Percentiles rank a stretch among this genome's conserved stretches.
Conservation (phyloP, 2,113 vertebrate species). For the Lethenteron reissneri region DNA sequence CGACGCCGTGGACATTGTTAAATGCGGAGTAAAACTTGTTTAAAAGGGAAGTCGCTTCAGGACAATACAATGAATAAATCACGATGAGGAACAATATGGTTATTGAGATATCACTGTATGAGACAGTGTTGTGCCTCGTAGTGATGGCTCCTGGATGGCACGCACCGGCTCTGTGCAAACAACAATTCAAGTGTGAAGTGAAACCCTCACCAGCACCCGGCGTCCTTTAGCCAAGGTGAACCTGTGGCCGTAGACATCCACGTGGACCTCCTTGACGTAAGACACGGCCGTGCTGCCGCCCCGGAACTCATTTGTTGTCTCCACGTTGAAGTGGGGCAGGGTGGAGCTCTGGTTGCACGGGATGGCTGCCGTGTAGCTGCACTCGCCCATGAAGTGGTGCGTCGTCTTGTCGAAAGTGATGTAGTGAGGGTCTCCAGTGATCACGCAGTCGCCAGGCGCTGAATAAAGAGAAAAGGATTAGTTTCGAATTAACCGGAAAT, state of each 20-base stretch:
- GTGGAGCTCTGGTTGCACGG: slow-evolving; percentile 27
- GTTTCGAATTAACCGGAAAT: not conserved
- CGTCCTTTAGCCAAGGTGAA: slow-evolving; percentile 43
- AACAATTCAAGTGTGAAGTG: too few relatives aligned
- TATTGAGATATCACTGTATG: too few relatives aligned
- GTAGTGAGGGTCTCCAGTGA: slow-evolving; percentile 59
- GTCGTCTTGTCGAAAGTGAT: slow-evolving; percentile 54
- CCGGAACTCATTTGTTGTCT: slow-evolving; percentile 48
- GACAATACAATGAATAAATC: too few relatives aligned
- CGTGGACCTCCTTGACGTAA: slow-evolving; percentile 39
- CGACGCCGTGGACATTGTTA: too few relatives aligned
- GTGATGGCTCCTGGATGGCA: too few relatives aligned
- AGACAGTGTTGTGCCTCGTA: too few relatives aligned
- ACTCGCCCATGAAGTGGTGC: slow-evolving; percentile 64
- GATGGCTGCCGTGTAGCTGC: slow-evolving; percentile 53
- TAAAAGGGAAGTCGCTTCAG: too few relatives aligned
- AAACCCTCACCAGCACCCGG: slow-evolving; percentile 32
- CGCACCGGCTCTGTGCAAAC: too few relatives aligned
- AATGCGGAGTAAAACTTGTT: too few relatives aligned
- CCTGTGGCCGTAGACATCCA: slow-evolving; percentile 27
- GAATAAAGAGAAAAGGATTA: not conserved
- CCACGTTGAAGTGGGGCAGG: slow-evolving; percentile 39
- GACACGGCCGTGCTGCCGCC: slow-evolving; percentile 40
- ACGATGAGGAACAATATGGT: too few relatives aligned
- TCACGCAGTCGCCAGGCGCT: slow-evolving; percentile 50